Evolutionary conservation across 2,113 vertebrate species (phyloP).

Genomic region (human (Homo sapiens)): GRCh38 chrX:105722001-105722500

Average conservation of each 20-base stretch:
- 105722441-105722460: conserved; percentile 37
- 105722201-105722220: background rate
- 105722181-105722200: background rate
- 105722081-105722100: background rate
- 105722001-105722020: background rate
- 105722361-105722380: conserved; percentile 46
- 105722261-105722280: background rate
- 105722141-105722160: background rate
- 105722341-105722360: conserved; percentile 45
- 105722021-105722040: background rate
- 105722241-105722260: background rate
- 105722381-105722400: conserved; percentile 50
- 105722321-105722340: conserved; percentile 32
- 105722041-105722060: background rate
- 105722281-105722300: background rate
- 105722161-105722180: background rate
- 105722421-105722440: conserved; percentile 33
- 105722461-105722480: conserved; percentile 26
- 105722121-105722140: background rate
- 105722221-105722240: background rate
- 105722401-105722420: conserved; percentile 55
- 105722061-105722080: background rate
- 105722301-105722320: background rate
- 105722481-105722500: conserved; percentile 13
- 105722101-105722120: background rate